A percentile compares a stretch with the other conserved stretches of the same genome.
phyloP scores from a whole-genome alignment of 2,113 vertebrate species.

The Chionodraco myersi region DNA sequence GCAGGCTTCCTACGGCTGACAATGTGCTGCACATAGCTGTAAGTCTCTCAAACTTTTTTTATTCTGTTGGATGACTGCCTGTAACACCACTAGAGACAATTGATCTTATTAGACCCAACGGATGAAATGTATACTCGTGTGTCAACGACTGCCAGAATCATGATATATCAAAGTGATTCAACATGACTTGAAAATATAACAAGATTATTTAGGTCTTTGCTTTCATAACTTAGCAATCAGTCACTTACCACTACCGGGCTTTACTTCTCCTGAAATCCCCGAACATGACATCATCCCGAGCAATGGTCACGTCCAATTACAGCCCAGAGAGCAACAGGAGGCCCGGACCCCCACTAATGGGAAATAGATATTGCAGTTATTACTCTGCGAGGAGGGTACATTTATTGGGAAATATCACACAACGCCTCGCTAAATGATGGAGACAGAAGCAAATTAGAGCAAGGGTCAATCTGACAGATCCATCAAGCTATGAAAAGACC shows the following conservation, averaged over 20 bases:
- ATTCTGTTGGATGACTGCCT: conserved; percentile 36
- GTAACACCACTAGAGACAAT: conserved; percentile 52
- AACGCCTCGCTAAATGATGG: conserved; percentile 53
- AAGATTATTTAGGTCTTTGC: conserved; percentile 38
- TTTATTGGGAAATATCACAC: conserved; percentile 68
- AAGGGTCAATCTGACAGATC: conserved; percentile 68
- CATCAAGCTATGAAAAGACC: conserved; percentile 62
- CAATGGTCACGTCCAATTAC: conserved; percentile 67
- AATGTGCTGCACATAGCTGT: conserved; percentile 12
- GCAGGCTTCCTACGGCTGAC: conserved; percentile 38
- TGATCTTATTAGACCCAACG: conserved; percentile 39
- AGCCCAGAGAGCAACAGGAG: conserved; percentile 51
- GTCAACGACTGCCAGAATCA: conserved; percentile 52
- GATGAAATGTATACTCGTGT: conserved; percentile 54
- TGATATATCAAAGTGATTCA: conserved; percentile 68
- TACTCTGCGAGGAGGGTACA: conserved; percentile 41
- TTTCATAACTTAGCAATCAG: conserved; percentile 43
- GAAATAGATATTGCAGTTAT: conserved; percentile 66
- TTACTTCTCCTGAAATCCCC: conserved; percentile 50
- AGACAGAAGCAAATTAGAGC: conserved; percentile 73
- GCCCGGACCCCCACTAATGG: conserved; percentile 59
- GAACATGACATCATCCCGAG: conserved; percentile 65
- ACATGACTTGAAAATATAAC: conserved; percentile 55
- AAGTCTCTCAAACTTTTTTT: conserved; percentile 49
- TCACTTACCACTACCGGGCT: conserved; percentile 34